phyloP scores from a whole-genome alignment of 30 jellyfish, hydroid and myxozoan species.

The Hydractinia symbiolongicarpus region DNA sequence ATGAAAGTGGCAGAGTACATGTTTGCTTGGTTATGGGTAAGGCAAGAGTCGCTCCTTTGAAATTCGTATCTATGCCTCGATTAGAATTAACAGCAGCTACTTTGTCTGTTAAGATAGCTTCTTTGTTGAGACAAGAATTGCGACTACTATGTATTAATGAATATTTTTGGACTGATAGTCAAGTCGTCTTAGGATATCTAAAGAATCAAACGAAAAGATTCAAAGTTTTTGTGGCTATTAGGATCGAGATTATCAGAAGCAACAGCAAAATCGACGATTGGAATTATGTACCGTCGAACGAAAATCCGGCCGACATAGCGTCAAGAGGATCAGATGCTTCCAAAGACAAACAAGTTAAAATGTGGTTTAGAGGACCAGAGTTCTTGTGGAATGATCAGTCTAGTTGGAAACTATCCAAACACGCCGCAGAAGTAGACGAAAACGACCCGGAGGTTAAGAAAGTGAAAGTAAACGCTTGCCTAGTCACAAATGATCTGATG shows the following conservation, averaged over 20 bases:
- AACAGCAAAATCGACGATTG: conserved; percentile 21
- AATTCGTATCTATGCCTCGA: conserved; percentile 23
- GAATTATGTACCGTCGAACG: conserved; percentile 7
- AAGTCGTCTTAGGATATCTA: conserved; percentile 19
- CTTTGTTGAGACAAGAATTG: conserved; percentile 1
- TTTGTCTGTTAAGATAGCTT: conserved; percentile 16
- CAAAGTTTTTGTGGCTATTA: conserved; percentile 29
- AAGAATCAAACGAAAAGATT: conserved; percentile 26
- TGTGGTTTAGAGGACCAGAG: no score
- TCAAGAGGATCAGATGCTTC: background rate
- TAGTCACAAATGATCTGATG: background rate
- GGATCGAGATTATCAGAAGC: conserved; percentile 26
- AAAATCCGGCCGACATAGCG: conserved; percentile 40
- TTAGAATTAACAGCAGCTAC: conserved; percentile 30
- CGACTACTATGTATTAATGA: background rate
- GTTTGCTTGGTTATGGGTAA: conserved; percentile 23
- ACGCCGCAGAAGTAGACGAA: no score
- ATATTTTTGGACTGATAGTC: conserved; percentile 21
- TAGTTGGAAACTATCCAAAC: no score
- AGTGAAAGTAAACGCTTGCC: no score
- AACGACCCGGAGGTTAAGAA: no score
- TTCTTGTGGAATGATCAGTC: no score
- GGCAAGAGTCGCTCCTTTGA: conserved; percentile 34
- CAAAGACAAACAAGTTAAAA: no score
- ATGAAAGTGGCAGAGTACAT: conserved; percentile 16